Percentiles rank a stretch among this genome's conserved stretches.
These are phyloP conservation scores for Chlorocebus sabaeus DNA, from an alignment of 2,113 vertebrate genomes.

Conservation along the genomic window DNA sequence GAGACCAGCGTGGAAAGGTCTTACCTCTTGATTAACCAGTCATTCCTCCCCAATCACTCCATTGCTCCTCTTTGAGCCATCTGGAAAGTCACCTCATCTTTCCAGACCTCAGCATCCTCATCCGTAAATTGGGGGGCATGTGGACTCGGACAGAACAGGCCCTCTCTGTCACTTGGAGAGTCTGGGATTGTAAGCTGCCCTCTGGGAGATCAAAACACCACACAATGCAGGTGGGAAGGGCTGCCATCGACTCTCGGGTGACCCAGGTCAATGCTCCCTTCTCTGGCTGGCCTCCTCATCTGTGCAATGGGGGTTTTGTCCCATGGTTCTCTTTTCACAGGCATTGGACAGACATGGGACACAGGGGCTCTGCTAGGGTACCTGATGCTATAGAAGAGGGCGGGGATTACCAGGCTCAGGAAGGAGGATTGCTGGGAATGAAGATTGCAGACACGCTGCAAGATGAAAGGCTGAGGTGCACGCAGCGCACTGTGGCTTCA, in stretches of 20 bases:
- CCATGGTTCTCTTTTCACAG: background rate
- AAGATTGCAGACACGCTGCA: background rate
- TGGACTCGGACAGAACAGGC: background rate
- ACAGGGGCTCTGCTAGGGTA: background rate
- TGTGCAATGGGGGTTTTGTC: background rate
- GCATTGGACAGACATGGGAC: background rate
- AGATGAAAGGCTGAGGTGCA: background rate
- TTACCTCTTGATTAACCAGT: background rate
- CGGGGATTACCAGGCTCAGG: too few relatives aligned
- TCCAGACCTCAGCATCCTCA: background rate
- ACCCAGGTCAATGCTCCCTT: background rate
- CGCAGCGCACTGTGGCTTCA: rapidly evolving
- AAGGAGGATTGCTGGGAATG: background rate
- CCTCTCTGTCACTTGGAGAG: background rate
- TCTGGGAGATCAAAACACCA: background rate
- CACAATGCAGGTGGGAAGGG: background rate
- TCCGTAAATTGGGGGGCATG: background rate
- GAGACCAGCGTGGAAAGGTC: background rate
- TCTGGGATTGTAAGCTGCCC: background rate
- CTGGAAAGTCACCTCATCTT: background rate
- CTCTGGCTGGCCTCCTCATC: background rate
- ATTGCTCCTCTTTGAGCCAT: background rate
- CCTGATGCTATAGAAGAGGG: background rate
- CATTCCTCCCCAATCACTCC: background rate
- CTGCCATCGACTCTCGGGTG: background rate